These are phyloP conservation scores for Cabera pusaria DNA, from an alignment of 2,888 invertebrate species.

Conservation along the genomic window DNA sequence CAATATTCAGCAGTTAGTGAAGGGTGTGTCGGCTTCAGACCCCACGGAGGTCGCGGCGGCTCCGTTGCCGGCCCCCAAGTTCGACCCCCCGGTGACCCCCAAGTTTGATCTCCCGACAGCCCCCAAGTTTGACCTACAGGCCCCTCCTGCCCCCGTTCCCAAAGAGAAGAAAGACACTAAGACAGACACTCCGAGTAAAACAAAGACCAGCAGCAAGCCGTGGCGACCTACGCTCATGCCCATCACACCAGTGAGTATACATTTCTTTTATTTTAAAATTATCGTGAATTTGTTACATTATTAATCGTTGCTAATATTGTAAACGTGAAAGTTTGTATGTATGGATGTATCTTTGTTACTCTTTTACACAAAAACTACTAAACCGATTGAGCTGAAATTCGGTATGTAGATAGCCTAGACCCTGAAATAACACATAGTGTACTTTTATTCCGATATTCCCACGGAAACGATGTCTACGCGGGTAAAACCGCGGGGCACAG, in stretches of 20 bases:
- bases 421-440: no score
- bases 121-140: conserved; percentile 17
- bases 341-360: no score
- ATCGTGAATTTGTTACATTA: no score
- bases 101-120: background rate
- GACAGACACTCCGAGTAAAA: conserved; percentile 63
- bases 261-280: no score
- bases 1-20: conserved; percentile 76
- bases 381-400: no score
- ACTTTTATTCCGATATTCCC: no score
- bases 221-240: conserved; percentile 90
- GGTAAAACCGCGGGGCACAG: no score
- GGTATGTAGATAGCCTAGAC: no score
- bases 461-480: no score
- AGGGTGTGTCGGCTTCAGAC: conserved; percentile 71
- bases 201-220: conserved; percentile 83
- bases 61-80: conserved; percentile 44
- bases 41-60: conserved; percentile 72
- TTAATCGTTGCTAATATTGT: no score
- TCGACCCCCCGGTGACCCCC: conserved; percentile 40
- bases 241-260: conserved; percentile 81
- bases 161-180: conserved; percentile 64
- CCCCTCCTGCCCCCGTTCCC: conserved; percentile 11
- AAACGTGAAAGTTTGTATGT: no score
- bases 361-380: no score